Percentiles rank a stretch among this genome's conserved stretches.
Evolutionary conservation across 2,888 invertebrate species (phyloP).

Genomic region (Drosophila rubida): DNA sequence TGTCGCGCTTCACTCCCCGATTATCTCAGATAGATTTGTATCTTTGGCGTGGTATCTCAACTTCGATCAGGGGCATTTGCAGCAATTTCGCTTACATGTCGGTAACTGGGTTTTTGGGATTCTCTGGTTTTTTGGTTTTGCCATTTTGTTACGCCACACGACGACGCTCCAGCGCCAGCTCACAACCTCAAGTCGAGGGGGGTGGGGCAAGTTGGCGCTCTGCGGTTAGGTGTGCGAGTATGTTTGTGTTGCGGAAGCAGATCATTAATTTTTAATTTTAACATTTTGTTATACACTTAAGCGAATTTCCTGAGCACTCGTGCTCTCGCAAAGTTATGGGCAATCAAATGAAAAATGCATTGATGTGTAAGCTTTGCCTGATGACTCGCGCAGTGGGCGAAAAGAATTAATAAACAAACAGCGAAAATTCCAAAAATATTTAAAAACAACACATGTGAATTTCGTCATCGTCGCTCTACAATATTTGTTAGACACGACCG

Average conservation of each 20-base stretch:
- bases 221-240: conserved; percentile 43
- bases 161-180: neutral
- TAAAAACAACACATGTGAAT: neutral
- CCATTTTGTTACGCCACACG: conserved; percentile 43
- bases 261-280: conserved; percentile 78
- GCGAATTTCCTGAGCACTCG: conserved; percentile 58
- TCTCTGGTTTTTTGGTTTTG: conserved; percentile 18
- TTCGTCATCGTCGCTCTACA: neutral
- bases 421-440: neutral
- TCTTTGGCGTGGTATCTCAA: neutral
- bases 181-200: neutral
- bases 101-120: conserved; percentile 35
- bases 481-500: conserved; percentile 45
- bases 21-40: neutral
- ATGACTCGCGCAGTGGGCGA: neutral
- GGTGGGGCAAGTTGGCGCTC: conserved; percentile 26
- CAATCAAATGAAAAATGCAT: conserved; percentile 68
- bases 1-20: neutral
- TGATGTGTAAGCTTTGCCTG: conserved; percentile 41
- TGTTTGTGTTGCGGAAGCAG: conserved; percentile 40
- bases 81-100: neutral
- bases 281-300: conserved; percentile 71
- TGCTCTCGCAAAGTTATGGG: conserved; percentile 39
- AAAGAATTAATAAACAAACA: neutral
- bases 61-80: neutral